These are phyloP conservation scores for Drosophila kanekoi DNA, from an alignment of 2,888 invertebrate species.

Conservation along the genomic window DNA sequence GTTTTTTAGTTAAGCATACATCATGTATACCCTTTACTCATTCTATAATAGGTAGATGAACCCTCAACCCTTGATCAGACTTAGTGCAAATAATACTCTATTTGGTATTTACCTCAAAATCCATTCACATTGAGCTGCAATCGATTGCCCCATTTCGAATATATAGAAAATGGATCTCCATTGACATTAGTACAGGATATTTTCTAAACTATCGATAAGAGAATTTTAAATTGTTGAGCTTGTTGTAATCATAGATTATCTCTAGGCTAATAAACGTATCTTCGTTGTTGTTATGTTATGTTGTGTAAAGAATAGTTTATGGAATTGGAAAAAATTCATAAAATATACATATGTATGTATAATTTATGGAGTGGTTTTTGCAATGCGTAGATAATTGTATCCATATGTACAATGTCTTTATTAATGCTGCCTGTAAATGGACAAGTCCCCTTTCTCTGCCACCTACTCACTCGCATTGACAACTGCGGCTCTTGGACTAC, in stretches of 20 bases:
- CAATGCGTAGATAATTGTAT: background rate
- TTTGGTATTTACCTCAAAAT: too few relatives aligned
- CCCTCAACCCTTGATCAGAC: too few relatives aligned
- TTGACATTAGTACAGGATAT: too few relatives aligned
- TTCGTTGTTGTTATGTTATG: too few relatives aligned
- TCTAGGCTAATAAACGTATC: background rate
- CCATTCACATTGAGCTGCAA: too few relatives aligned
- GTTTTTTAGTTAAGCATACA: too few relatives aligned
- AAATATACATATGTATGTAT: background rate
- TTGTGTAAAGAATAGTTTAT: constrained; percentile 2
- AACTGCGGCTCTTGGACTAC: constrained; percentile 2
- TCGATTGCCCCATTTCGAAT: too few relatives aligned
- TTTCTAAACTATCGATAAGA: too few relatives aligned
- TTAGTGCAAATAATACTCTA: too few relatives aligned
- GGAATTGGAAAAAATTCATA: constrained; percentile 12
- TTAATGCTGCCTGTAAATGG: constrained; percentile 7
- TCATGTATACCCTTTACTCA: background rate
- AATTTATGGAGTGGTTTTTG: background rate
- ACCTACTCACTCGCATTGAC: constrained; percentile 19
- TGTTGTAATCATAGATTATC: background rate
- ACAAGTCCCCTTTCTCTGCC: constrained; percentile 7
- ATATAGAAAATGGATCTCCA: too few relatives aligned
- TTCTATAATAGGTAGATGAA: too few relatives aligned
- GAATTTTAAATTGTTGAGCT: background rate
- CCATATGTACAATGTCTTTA: background rate